Evolutionary conservation across 2,888 invertebrate species (phyloP), one percentile per base, ranked within the genome.

Genomic region (Penaeus monodon): DNA sequence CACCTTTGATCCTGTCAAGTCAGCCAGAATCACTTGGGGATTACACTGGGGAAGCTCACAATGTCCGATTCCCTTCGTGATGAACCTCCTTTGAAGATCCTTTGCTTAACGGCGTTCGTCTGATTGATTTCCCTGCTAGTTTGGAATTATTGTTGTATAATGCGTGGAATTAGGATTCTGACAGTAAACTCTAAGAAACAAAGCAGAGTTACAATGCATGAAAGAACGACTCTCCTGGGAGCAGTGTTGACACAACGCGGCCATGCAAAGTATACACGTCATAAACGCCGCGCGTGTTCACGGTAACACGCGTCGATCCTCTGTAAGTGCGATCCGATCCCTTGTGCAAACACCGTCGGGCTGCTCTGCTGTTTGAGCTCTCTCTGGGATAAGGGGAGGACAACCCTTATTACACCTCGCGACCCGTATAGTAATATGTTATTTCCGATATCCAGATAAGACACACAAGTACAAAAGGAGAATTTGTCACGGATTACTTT

Each of bases 281-380:
- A 85, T 85, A 85, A 85, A 85, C 81, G 85, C 74, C 85, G 65
- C 74, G 64, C 64, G 65, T 33, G 85, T 85, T 85, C 85, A 74
- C 80, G 85, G 85, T 74, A 85, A 80, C 85, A 85, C 85, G 85
- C 85, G 85, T 74, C 85, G 80, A 85, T 85, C 85, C 81, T 68
- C 80, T 81, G 73, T 44, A 85, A 85, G 85, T 80, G 80, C 81
- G 80, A 85, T 85, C 38, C 29, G 85, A 85, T 85, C 85, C 81
- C 81, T 74, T 79, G 63, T 49, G 74, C 80, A 85, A 85, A 85
- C 85, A 85, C 65, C 27, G 57, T 65, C 68, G 49, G 44, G 73
- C 33, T 38, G 80, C 80, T 80, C 44, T 33, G 44, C 38, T 33
- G 38, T 63, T 64, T 80, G 80, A 80, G 63, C 65, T 57, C 57